Evolutionary conservation across 2,113 vertebrate species (phyloP), one percentile per base, ranked within the genome.

Genomic region (Vimba vimba): DNA sequence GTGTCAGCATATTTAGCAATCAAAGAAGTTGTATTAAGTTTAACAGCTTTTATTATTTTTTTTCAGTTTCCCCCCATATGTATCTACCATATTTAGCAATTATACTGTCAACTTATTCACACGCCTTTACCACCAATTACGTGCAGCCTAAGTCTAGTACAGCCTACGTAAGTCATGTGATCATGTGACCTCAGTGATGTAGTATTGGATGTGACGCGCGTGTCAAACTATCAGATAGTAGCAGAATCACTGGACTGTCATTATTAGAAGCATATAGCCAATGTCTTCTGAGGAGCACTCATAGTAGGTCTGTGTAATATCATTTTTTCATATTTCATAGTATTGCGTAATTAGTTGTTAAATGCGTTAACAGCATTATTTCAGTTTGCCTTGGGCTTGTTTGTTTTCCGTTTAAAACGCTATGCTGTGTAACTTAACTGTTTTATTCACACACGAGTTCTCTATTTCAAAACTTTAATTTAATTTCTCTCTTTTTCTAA

Each of bases 91-190:
- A 68, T 68, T 68, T 36, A 33, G 6, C 64, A 9, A 4, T 27
- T 27, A 27, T 33, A 8, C 27, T 33, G 3, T 17, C 15, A 68
- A 33, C 33, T 68, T 19, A 68, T 68, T 19, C 9, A 19, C 30
- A 33, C 17, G 6, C 2, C 17, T 78, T 23, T 57, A 5, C 8
- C 10, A 23, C 19, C 5, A 60, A 2, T 25, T 55, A 43, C 21
- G 55, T n/a, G 55, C 55, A 1, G 77, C 77, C 11, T 79, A 12
- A 39, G 55, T 25, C 55, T n/a, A n/a, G n/a, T n/a, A n/a, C n/a
- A n/a, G n/a, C n/a, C n/a, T n/a, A n/a, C 77, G 19, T 79, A 12
- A 39, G 55, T 25, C 55, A n/a, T n/a, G 77, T 79, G 55, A 79
- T 60, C 55, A 43, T 19, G 76, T 36, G 50, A 33, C 33, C 66